Evolutionary conservation across 2,888 invertebrate species (phyloP), one percentile per base, ranked within the genome.

Genomic region (Exephanes ischioxanthus): DNA sequence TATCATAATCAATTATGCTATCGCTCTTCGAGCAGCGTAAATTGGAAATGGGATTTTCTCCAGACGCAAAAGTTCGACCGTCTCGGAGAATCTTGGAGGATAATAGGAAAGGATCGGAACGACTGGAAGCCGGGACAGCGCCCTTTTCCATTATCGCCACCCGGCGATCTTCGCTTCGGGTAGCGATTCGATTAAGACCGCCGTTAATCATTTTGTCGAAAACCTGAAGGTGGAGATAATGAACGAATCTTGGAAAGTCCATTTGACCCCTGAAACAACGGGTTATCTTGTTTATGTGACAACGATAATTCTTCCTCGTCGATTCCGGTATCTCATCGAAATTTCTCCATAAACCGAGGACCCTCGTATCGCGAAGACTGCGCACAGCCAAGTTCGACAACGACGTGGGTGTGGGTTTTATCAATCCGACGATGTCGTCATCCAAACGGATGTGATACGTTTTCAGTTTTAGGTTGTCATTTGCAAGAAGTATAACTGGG

Each of bases 401-500:
- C n/a, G 77, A 72, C 0, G 48, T 48, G 5, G 76, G 76, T 48
- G 73, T 16, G 16, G 81, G 83, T 51, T 76, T 71, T 9, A 84
- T 14, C 0, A 86, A 37, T 7, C 67, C 67, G 1, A 66, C 30
- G 19, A 87, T 73, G 14, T 78, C 70, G 5, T 87, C 67, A 3
- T 58, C 51, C 14, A 89, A 30, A 37, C 55, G 16, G 33, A 86
- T 78, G 37, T 87, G 83, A 63, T 80, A 48, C 33, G 87, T 79
- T 22, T 82, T 70, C 55, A 78, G 55, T 14, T 66, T 63, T 26
- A 91, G 79, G 9, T 73, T 11, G 55, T 92, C 90, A 53, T 87
- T 89, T 30, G 89, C 85, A 41, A 89, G 89, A 72, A 90, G 87
- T 61, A 92, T 82, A 63, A 87, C 85, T 9, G 80, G 76, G 48